phyloP scores from a whole-genome alignment of 2,888 invertebrate species.

The Eupithecia vulgata region DNA sequence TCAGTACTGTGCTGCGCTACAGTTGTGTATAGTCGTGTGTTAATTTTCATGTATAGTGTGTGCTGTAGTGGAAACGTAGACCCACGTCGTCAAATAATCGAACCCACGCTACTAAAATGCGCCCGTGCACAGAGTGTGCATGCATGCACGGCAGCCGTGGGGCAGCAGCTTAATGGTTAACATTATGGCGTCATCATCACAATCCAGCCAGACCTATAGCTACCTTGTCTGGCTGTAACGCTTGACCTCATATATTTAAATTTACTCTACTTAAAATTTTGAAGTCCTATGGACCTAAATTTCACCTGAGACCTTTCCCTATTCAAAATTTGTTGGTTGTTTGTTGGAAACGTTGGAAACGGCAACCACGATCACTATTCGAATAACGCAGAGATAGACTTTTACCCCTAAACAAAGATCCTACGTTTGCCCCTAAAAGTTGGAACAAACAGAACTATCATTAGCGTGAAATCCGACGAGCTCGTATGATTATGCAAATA shows the following conservation, averaged over 20 bases:
- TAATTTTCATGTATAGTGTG: too few species aligned
- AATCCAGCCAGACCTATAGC: not conserved
- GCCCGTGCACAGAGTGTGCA: too few species aligned
- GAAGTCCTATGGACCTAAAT: not conserved
- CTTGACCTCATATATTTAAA: not conserved
- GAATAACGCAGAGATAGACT: not conserved
- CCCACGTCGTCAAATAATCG: too few species aligned
- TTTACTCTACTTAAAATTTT: not conserved
- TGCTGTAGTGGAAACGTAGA: too few species aligned
- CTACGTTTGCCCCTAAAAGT: conserved; percentile 1
- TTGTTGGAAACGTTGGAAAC: too few species aligned
- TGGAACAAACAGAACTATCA: conserved; percentile 16
- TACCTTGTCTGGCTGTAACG: not conserved
- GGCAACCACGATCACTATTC: not conserved
- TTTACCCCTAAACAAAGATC: too few species aligned
- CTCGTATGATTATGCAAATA: conserved; percentile 26
- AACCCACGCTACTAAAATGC: too few species aligned
- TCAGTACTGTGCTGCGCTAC: too few species aligned
- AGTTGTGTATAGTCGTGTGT: too few species aligned
- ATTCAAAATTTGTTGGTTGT: too few species aligned
- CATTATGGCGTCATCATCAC: not conserved
- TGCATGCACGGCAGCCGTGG: too few species aligned
- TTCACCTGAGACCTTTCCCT: not conserved
- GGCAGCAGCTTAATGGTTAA: not conserved
- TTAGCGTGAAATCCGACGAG: conserved; percentile 14